Evolutionary conservation across 2,113 vertebrate species (phyloP).

Genomic region (Callipepla californica): DNA sequence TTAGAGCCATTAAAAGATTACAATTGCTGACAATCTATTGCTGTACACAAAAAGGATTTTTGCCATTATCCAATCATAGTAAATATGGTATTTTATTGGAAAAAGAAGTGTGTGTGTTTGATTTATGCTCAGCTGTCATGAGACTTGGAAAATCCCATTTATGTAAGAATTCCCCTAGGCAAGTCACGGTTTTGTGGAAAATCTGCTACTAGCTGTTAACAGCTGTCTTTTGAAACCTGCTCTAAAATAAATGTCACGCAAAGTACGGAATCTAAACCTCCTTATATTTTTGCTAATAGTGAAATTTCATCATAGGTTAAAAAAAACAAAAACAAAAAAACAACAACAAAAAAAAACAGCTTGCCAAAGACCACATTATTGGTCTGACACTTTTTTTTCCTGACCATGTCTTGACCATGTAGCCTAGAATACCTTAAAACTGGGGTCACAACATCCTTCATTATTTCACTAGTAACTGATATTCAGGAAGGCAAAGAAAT

Average conservation of each 20-base stretch:
- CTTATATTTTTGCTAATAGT: neutral
- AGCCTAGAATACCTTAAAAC: neutral
- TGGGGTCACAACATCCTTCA: neutral
- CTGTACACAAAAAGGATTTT: neutral
- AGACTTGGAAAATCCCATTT: constrained; percentile 51
- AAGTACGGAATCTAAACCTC: neutral
- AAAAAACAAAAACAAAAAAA: neutral
- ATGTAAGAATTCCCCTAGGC: constrained; percentile 22
- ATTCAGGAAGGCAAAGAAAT: neutral
- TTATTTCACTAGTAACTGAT: neutral
- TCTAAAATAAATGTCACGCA: neutral
- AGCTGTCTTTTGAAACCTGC: constrained; percentile 20
- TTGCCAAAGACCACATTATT: neutral
- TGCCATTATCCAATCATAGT: neutral
- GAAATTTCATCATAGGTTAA: neutral
- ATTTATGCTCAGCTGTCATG: constrained; percentile 31
- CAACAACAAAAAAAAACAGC: too few species aligned
- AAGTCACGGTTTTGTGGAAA: constrained; percentile 19
- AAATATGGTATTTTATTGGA: neutral
- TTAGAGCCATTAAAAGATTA: neutral
- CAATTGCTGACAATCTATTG: neutral
- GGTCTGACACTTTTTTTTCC: neutral
- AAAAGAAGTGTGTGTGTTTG: neutral
- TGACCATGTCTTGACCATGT: neutral
- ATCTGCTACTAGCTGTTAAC: constrained; percentile 11